Percentiles rank a stretch among this genome's conserved stretches.
Conservation (phyloP, 92 coral and sea anemone genomes). For the Micromussa lordhowensis region DNA sequence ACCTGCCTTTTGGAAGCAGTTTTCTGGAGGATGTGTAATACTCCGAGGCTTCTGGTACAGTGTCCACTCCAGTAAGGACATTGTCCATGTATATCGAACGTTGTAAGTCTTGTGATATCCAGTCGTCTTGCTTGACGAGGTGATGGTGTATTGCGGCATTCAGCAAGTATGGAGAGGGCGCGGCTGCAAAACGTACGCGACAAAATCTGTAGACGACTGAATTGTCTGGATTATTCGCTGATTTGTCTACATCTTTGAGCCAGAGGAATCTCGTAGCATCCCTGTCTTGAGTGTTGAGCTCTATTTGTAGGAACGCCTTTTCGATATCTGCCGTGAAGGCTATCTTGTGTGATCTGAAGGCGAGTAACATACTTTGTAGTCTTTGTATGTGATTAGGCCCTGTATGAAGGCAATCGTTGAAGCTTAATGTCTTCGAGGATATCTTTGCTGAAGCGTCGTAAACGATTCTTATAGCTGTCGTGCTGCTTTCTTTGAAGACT, state of each 20-base stretch:
- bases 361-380: too few species aligned
- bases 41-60: constrained; percentile 31
- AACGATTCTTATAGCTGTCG: constrained; percentile 12
- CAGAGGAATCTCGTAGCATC: too few species aligned
- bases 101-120: too few species aligned
- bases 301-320: too few species aligned
- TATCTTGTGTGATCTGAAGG: too few species aligned
- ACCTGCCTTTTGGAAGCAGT: background rate
- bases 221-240: constrained; percentile 37
- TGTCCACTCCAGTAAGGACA: background rate
- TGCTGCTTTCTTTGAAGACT: constrained; percentile 41
- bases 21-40: constrained; percentile 26
- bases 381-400: too few species aligned
- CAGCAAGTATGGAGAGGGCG: constrained; percentile 31
- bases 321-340: too few species aligned
- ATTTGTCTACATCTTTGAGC: constrained; percentile 14
- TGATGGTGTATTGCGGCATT: constrained; percentile 53
- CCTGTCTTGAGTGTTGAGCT: too few species aligned
- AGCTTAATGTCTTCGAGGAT: constrained; percentile 25
- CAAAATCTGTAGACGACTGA: constrained; percentile 40
- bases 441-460: background rate
- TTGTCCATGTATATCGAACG: too few species aligned
- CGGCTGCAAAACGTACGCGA: background rate
- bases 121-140: background rate
- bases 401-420: constrained; percentile 63